Conservation (phyloP, 2,113 vertebrate genomes). For the Psephotus haematonotus region DNA sequence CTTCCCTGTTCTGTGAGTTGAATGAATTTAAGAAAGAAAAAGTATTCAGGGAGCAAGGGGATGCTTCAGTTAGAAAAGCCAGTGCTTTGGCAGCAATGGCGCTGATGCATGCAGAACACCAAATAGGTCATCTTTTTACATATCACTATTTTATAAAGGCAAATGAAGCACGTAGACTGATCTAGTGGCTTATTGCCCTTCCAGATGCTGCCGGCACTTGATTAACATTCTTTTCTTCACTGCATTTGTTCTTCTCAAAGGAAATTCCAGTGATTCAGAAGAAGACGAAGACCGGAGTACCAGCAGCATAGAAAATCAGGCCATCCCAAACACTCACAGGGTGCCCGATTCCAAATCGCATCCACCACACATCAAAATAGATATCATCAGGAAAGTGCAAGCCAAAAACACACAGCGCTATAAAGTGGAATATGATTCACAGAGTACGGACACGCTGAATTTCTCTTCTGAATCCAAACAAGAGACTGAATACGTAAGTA, state of each 20-base stretch:
- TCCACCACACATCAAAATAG: conserved; percentile 78
- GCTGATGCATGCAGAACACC: fast-evolving
- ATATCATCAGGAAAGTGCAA: conserved; percentile 83
- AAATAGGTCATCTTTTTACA: not conserved
- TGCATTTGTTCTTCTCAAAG: conserved; percentile 47
- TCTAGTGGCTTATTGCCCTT: not conserved
- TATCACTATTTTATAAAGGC: not conserved
- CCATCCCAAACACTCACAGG: conserved; percentile 66
- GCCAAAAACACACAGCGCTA: conserved; percentile 85
- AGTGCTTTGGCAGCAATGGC: not conserved
- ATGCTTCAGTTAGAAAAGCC: not conserved
- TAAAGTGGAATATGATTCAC: conserved; percentile 83
- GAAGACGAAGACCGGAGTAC: conserved; percentile 78
- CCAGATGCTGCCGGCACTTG: not conserved
- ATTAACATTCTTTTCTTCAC: not conserved
- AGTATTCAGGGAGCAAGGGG: not conserved
- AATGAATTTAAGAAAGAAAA: not conserved
- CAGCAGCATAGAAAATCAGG: conserved; percentile 69
- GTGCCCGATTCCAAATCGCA: conserved; percentile 69
- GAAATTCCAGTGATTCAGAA: conserved; percentile 77
- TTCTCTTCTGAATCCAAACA: conserved; percentile 88
- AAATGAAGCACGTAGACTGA: fast-evolving
- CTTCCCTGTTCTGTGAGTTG: not conserved
- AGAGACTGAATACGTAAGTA: conserved; percentile 91
- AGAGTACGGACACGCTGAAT: conserved; percentile 87